Conservation (phyloP, 2,888 invertebrate species). For the Liodrosophila aerea region DNA sequence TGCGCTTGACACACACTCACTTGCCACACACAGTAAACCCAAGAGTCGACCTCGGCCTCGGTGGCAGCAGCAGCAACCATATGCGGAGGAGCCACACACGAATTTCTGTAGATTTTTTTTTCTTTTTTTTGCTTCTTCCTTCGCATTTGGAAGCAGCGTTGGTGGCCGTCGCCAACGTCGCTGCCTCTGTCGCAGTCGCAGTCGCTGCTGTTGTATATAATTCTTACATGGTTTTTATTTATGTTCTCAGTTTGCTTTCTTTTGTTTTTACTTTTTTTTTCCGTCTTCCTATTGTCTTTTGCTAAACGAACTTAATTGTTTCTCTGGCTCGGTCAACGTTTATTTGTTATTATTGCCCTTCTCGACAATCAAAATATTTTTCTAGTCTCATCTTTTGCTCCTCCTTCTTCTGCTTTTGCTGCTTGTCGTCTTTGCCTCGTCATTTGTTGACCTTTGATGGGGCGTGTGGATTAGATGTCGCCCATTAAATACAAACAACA, state of each 20-base stretch:
- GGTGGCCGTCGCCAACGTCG: constrained; percentile 57
- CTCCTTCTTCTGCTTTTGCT: not conserved
- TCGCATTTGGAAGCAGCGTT: constrained; percentile 59
- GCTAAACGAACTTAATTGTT: not conserved
- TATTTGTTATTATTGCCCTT: too few species aligned
- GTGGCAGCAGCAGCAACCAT: constrained; percentile 38
- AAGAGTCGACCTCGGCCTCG: constrained; percentile 3
- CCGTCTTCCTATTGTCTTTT: not conserved
- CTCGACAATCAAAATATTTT: constrained; percentile 3
- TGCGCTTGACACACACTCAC: constrained; percentile 50
- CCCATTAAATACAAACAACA: constrained; percentile 37
- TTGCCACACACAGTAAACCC: constrained; percentile 21
- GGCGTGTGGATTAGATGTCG: constrained; percentile 29
- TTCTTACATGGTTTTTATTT: not conserved
- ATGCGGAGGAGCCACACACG: constrained; percentile 67
- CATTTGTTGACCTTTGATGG: constrained; percentile 26
- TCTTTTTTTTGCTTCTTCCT: constrained; percentile 6
- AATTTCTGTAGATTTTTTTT: constrained; percentile 36
- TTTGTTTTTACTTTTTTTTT: constrained; percentile 49
- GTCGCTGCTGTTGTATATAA: not conserved
- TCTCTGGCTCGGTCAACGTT: too few species aligned
- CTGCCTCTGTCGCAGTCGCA: not conserved
- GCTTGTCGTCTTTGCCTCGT: not conserved
- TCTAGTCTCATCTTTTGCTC: constrained; percentile 4
- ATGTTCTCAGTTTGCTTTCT: constrained; percentile 40